These are phyloP conservation scores for Alloscopus bannaensis DNA, from an alignment of 2,888 invertebrate genomes.

Conservation along the genomic window DNA sequence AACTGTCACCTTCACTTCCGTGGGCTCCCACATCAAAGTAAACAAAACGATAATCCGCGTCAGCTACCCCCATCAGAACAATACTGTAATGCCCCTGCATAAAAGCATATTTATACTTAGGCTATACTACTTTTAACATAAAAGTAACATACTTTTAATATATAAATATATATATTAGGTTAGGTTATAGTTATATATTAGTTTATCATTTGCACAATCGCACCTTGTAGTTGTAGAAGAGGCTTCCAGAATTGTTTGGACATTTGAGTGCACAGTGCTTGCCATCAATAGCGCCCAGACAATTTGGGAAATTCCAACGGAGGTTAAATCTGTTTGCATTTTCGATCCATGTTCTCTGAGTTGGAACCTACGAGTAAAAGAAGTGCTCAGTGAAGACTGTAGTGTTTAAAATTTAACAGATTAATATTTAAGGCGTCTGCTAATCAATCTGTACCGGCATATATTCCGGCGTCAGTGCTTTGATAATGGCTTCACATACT, in stretches of 20 bases:
- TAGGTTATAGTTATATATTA: no score
- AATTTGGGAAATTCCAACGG: constrained; percentile 71
- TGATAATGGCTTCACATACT: constrained; percentile 30
- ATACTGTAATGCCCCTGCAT: constrained; percentile 63
- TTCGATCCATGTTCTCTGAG: constrained; percentile 25
- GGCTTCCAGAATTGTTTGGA: constrained; percentile 67
- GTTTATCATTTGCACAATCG: not conserved
- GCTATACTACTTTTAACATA: no score
- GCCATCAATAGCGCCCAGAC: constrained; percentile 68
- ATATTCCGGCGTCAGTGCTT: not conserved
- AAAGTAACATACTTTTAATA: not conserved
- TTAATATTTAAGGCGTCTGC: no score
- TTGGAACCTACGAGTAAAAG: not conserved
- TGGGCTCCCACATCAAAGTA: constrained; percentile 72
- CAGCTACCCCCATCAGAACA: constrained; percentile 69
- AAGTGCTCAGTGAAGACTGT: not conserved
- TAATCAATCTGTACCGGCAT: not conserved
- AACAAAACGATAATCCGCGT: constrained; percentile 70
- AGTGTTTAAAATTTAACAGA: not conserved
- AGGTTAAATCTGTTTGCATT: constrained; percentile 11
- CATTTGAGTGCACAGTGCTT: constrained; percentile 67
- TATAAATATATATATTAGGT: not conserved
- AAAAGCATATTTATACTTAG: no score
- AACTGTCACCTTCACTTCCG: constrained; percentile 68
- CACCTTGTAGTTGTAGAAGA: constrained; percentile 72